Base-by-base conservation (phyloP, 1,140 invertebrate species). In the Drosophila punjabiensis region DNA sequence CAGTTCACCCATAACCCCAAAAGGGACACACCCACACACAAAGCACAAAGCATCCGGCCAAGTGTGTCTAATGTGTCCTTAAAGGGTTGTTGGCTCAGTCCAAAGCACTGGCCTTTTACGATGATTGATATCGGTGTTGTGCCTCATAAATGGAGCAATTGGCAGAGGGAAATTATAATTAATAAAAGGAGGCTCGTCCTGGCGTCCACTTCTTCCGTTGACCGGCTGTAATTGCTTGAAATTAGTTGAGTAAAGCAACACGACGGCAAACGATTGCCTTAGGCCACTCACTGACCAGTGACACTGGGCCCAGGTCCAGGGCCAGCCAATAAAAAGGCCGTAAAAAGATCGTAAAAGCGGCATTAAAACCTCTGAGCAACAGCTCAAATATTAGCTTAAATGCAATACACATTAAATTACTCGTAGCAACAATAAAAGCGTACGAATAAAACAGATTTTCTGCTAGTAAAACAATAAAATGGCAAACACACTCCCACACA, bases 381-480 rank as follows among this genome's bases (percentile, higher is more conserved):
- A 78, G 79, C 86, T 79, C 81, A 82, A 90, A 90, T 79, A 90
- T 90, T 90, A 90, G 87, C 86, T 82, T 90, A 91, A 90, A 90
- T 91, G 86, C 86, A 90, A 86, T 82, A 86, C 67, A 86, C 86
- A 90, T 90, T 81, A 90, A 87, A 90, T 86, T 82, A 82, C 87
- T 91, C 69, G 78, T 80, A 71, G 79, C 87, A 83, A 80, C 87
- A 91, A 90, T 91, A 91, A 90, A 91, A 81, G n/a, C 67, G 52
- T 63, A 74, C 79, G 61, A 90, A 91, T 86, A 86, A 91, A 86
- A 90, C 87, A 91, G 87, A 90, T 90, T 90, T 90, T 90, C 87
- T 91, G 86, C 79, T 90, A 91, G 79, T 89, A 89, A 89, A 89
- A 88, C 82, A 85, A 89, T 89, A 89, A 88, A 88, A 79, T 61